Conservation (phyloP, 2,888 invertebrate genomes). For the Hecatera dysodea region DNA sequence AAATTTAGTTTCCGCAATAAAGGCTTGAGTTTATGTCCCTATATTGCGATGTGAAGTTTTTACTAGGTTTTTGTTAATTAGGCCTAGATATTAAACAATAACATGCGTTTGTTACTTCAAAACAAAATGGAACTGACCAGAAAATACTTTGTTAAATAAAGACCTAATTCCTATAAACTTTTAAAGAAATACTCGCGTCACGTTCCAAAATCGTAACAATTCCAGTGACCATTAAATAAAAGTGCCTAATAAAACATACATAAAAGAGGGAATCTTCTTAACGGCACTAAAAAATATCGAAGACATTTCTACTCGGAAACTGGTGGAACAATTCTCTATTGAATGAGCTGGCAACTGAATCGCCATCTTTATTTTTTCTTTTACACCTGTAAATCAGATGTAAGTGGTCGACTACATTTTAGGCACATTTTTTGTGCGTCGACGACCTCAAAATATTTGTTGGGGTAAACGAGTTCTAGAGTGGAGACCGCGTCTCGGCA, state of each 20-base stretch:
- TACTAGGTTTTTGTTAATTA: no score
- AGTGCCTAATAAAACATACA: slow-evolving; percentile 61
- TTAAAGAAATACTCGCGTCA: slow-evolving; percentile 33
- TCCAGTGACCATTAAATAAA: slow-evolving; percentile 54
- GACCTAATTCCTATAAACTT: not conserved
- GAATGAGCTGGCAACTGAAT: slow-evolving; percentile 2
- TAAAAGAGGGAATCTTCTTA: slow-evolving; percentile 58
- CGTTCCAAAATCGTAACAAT: slow-evolving; percentile 56
- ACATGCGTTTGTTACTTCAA: no score
- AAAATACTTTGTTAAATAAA: not conserved
- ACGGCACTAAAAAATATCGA: slow-evolving; percentile 56
- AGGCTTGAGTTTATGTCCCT: no score
- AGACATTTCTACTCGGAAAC: slow-evolving; percentile 35
- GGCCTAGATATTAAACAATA: no score
- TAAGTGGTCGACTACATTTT: not conserved
- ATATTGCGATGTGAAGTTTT: no score
- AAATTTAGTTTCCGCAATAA: no score
- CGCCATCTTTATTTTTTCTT: slow-evolving; percentile 26
- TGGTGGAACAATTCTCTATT: slow-evolving; percentile 14
- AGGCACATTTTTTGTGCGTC: not conserved
- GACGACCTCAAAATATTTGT: no score
- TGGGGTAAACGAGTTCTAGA: no score
- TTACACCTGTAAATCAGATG: slow-evolving; percentile 6
- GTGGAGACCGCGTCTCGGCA: no score
- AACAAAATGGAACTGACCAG: not conserved